These are phyloP conservation scores for Cinclus mexicanus DNA, from an alignment of 2,113 vertebrate species.

Conservation along the genomic window DNA sequence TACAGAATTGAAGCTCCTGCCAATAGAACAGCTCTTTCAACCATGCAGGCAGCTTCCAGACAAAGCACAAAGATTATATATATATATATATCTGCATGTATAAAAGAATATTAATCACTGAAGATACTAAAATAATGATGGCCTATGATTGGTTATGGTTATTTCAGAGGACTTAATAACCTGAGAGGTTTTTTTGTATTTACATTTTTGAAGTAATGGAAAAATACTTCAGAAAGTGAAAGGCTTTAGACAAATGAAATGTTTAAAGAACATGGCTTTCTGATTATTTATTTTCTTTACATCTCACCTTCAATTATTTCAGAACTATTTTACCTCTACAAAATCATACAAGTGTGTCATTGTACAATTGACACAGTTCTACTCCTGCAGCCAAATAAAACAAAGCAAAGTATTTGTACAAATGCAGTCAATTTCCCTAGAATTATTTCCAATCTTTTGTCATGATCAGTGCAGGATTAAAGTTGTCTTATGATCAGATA, in stretches of 20 bases:
- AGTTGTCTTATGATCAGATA: background rate
- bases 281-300: background rate
- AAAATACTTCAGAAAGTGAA: background rate
- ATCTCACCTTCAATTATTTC: background rate
- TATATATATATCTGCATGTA: background rate
- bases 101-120: background rate
- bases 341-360: background rate
- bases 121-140: background rate
- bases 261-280: background rate
- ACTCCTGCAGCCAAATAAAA: background rate
- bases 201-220: background rate
- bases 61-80: background rate
- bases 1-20: background rate
- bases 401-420: background rate
- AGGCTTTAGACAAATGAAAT: background rate
- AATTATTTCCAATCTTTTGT: background rate
- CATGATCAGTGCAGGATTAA: background rate
- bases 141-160: background rate
- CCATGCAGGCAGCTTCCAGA: background rate
- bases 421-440: background rate
- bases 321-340: background rate
- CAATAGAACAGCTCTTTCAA: background rate
- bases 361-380: background rate
- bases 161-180: background rate
- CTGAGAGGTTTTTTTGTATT: background rate